Percentiles rank a stretch among this genome's conserved stretches.
Evolutionary conservation across 2,113 vertebrate species (phyloP).

Genomic region (Pogonocichla stellata): DNA sequence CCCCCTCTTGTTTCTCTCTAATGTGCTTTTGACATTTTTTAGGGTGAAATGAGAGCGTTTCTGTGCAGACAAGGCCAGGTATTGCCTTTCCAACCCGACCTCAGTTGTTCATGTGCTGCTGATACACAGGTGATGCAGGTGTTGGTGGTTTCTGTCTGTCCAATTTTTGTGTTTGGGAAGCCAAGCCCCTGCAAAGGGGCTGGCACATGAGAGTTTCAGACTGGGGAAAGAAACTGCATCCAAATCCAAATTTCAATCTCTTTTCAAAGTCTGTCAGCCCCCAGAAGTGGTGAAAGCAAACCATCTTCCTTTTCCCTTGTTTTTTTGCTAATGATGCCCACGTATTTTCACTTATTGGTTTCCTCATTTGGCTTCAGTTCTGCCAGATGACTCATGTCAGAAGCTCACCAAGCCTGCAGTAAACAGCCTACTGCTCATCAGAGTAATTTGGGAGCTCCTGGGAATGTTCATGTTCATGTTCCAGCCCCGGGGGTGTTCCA

Average conservation of each 20-base stretch:
- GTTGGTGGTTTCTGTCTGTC: rapidly evolving
- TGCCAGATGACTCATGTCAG: not conserved
- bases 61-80: not conserved
- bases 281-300: not conserved
- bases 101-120: not conserved
- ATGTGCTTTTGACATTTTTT: not conserved
- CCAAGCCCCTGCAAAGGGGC: not conserved
- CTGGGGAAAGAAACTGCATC: not conserved
- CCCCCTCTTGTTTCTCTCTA: not conserved
- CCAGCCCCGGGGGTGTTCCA: not conserved
- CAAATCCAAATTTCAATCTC: not conserved
- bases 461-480: not conserved
- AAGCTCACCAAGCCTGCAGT: not conserved
- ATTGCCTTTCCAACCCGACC: rapidly evolving
- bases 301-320: not conserved
- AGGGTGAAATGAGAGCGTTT: not conserved
- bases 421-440: not conserved
- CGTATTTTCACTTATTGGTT: not conserved
- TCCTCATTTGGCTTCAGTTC: not conserved
- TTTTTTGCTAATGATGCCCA: not conserved
- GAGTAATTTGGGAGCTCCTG: not conserved
- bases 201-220: not conserved
- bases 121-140: not conserved
- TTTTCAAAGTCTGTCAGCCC: not conserved
- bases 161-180: rapidly evolving